Percentiles rank a stretch among this genome's conserved stretches.
These are phyloP conservation scores for Urocitellus parryii DNA, from an alignment of 2,113 vertebrate genomes.

Conservation along the genomic window DNA sequence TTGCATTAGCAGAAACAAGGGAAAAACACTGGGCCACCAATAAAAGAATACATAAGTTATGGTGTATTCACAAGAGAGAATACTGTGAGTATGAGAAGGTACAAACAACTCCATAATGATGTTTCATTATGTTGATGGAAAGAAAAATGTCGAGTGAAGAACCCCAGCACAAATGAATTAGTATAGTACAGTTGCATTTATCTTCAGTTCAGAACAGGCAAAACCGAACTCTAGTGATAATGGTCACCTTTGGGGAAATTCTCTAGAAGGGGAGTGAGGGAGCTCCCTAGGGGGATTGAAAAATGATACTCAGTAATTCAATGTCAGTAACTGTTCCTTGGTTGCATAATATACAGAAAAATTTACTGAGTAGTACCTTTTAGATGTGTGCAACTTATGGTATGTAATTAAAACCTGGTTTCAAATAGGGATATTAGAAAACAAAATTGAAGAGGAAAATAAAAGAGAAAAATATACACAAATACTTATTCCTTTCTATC, in stretches of 20 bases:
- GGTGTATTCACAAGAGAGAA: background rate
- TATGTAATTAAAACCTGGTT: background rate
- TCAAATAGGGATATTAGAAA: background rate
- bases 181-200: background rate
- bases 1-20: background rate
- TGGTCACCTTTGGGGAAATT: background rate
- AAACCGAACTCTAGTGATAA: background rate
- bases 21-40: background rate
- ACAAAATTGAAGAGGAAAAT: conserved; percentile 19
- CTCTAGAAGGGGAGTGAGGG: background rate
- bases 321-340: background rate
- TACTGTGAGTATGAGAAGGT: background rate
- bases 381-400: background rate
- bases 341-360: background rate
- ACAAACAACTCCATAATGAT: background rate
- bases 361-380: background rate
- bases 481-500: background rate
- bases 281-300: background rate
- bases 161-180: background rate
- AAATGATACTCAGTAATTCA: background rate
- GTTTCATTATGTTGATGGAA: background rate
- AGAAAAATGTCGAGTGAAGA: background rate
- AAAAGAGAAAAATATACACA: background rate
- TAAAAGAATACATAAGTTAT: background rate
- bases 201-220: background rate